Base-by-base conservation (phyloP, 2,888 invertebrate genomes). In the Rotaria sp. region DNA sequence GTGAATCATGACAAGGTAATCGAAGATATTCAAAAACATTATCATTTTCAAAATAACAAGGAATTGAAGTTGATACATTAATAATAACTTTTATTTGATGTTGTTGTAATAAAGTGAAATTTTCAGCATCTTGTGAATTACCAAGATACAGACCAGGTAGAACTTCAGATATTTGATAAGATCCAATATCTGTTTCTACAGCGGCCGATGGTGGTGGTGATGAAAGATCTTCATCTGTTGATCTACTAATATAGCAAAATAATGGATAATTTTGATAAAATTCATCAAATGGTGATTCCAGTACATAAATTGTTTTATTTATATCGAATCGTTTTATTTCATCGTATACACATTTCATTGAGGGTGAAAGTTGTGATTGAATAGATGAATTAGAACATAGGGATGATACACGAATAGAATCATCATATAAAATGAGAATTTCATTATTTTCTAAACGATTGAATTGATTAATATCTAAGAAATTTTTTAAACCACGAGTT, bases 1-100 rank as follows among this genome's bases (percentile, higher is more conserved):
- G 13, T 13, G 80, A 45, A 80, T 80, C 80, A 45, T 80, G 26
- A 45, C 80, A 80, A 26, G 80, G 80, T 80, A 80, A 45, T n/a
- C 26, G 45, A 15, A 45, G 7, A 45, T 80, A 80, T 13, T 80
- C 80, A 15, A 45, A 45, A 11, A 5, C 0, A 13, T 67, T 67
- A 8, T 80, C 80, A n/a, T 41, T 11, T 80, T 80, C 80, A 45
- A 45, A 80, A 45, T 80, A 45, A n/a, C 80, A 80, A 45, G 80
- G 80, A 15, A 80, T 45, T 45, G 45, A 45, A 45, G 80, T 80
- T 24, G 80, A 45, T 13, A 80, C n/a, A 45, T 80, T 80, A n/a
- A 80, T 45, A 10, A 80, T 45, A 4, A 45, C 2, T 45, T 80
- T 38, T 1, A 80, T 80, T 13, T 41, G 18, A 45, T 80, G 8